Conservation (phyloP, 1,140 invertebrate species). For the Ganaspis sp. region DNA sequence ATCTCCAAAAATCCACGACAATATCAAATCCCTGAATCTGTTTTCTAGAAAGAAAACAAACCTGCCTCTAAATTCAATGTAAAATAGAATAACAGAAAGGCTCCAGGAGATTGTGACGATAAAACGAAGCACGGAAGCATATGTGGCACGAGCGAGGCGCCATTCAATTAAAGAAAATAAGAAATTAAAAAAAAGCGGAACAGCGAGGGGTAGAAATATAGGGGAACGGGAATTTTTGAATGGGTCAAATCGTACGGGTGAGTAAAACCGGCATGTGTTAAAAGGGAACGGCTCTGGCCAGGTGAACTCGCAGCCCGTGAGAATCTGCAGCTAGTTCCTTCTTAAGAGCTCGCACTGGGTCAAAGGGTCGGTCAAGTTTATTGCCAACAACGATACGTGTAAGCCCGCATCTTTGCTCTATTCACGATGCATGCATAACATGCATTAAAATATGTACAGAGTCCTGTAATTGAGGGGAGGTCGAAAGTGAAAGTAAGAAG, state of each 20-base stretch:
- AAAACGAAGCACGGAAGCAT: slow-evolving; percentile 10
- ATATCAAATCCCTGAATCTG: no score
- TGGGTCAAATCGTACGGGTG: slow-evolving; percentile 24
- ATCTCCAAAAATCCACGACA: no score
- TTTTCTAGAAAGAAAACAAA: not conserved
- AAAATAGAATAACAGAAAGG: slow-evolving; percentile 18
- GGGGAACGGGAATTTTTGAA: slow-evolving; percentile 27
- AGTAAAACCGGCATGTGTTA: slow-evolving; percentile 17
- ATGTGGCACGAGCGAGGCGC: slow-evolving; percentile 29
- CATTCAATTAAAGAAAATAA: slow-evolving; percentile 30
- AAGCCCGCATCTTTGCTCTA: slow-evolving; percentile 14
- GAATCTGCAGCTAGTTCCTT: slow-evolving; percentile 10
- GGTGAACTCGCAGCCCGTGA: slow-evolving; percentile 23
- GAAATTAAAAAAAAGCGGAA: not conserved
- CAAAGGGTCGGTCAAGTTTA: slow-evolving; percentile 29
- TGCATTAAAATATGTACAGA: not conserved
- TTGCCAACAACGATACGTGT: not conserved
- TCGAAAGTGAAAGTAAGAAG: slow-evolving; percentile 27
- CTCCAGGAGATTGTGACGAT: not conserved
- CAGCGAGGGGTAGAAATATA: not conserved
- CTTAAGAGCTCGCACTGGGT: slow-evolving; percentile 13
- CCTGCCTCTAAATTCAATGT: not conserved
- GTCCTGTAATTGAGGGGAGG: not conserved
- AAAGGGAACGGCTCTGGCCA: slow-evolving; percentile 7
- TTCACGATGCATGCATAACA: not conserved